Evolutionary conservation across 2,888 invertebrate species (phyloP), one percentile per base, ranked within the genome.

Genomic region (Melanophora roralis): DNA sequence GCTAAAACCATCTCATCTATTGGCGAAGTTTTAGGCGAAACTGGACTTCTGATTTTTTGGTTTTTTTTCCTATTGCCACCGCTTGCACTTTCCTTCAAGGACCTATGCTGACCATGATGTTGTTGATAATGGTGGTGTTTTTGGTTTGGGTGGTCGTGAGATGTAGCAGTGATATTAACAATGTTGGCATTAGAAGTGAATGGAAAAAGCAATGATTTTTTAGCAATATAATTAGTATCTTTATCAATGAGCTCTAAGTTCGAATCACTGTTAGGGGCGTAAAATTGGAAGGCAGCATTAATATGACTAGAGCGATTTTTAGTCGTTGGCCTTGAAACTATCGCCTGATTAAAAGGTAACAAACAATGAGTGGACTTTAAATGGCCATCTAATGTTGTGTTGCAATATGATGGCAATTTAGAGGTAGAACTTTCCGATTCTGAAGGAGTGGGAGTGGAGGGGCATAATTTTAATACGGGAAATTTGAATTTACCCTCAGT

Each of bases 121-220:
- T 72, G 83, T 77, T 65, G 71, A 59, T 14, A 43, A 51, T 71
- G 72, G 40, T 69, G 59, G 12, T 69, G 49, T 47, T 71, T 64
- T 80, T 82, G 68, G 32, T 53, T 32, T 16, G 14, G 53, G 34
- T 65, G 73, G 47, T 65, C 65, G 65, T 74, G 73, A 65, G 57
- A 34, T 59, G 53, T 78, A 45, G 78, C 59, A 40, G 60, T 67
- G 67, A 85, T 85, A 83, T 82, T 85, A 85, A 83, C 85, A 86
- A 84, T 64, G 55, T 72, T 72, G 57, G 62, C 72, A 64, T 76
- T 76, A 68, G 62, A 85, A 86, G 85, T 85, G 84, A 86, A 86
- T 87, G 89, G 89, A 85, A 88, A 89, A 90, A 90, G 90, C 90
- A 89, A 87, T 87, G 89, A 87, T 86, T 88, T 84, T 86, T 86